Percentiles rank a stretch among this genome's conserved stretches.
Evolutionary conservation across 2,113 vertebrate species (phyloP).

Genomic region (Regulus satrapa): DNA sequence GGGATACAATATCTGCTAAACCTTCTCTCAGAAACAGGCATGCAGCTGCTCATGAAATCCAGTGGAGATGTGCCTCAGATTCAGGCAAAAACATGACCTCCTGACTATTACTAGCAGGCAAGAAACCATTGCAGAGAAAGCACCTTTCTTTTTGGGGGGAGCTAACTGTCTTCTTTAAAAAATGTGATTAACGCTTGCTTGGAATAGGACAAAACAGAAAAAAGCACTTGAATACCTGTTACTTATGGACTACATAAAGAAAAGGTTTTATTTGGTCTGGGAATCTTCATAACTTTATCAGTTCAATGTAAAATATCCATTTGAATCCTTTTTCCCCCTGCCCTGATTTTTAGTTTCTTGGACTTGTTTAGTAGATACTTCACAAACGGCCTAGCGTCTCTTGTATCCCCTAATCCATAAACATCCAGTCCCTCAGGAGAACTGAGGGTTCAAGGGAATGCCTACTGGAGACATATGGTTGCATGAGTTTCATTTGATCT

Average conservation of each 20-base stretch:
- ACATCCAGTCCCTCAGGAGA: not conserved
- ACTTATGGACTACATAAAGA: not conserved
- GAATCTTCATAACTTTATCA: not conserved
- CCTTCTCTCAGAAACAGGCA: not conserved
- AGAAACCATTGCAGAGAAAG: not conserved
- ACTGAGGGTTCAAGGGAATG: not conserved
- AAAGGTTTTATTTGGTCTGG: not conserved
- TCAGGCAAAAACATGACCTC: not conserved
- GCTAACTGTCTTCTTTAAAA: not conserved
- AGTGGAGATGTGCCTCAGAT: not conserved
- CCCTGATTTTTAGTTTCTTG: not conserved
- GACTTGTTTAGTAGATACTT: no score
- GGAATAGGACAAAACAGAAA: not conserved
- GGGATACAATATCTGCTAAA: not conserved
- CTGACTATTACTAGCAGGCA: not conserved
- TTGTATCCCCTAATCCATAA: not conserved
- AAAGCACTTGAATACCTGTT: not conserved
- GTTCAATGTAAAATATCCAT: not conserved
- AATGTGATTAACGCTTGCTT: slow-evolving; percentile 3
- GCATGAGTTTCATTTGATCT: not conserved
- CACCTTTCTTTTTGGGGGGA: not conserved
- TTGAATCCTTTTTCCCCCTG: fast-evolving
- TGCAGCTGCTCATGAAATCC: not conserved
- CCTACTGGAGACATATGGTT: not conserved
- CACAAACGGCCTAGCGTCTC: no score